Base-by-base conservation (phyloP, 2,797 vertebrate species). In the Dendrocincla fuliginosa region DNA sequence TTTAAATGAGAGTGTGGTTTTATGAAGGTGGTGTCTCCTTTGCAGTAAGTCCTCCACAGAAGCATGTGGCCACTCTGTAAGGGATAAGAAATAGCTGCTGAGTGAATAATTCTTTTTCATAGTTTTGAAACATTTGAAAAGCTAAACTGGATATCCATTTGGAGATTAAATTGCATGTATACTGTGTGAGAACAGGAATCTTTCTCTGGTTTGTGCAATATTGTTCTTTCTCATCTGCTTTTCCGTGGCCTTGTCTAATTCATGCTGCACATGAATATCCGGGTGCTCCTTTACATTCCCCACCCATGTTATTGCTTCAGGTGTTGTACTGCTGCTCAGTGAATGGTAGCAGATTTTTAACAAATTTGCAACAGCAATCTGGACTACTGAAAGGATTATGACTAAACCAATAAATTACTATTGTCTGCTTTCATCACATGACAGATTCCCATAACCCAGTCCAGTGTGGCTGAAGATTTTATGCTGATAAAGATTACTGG, bases 291-390 rank as follows among this genome's bases (percentile, higher is more conserved):
- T 95, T 86, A 78, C 80, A 63, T 80, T 96, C 89, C 68, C 91
- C 94, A 94, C 95, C 95, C 95, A 61, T 80, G 71, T 94, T 86
- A 67, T 95, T 95, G 95, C 96, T 96, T 77, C 93, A 96, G 89
- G 87, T 97, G 89, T 67, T 93, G 77, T 50, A 64, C 78, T 77
- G 32, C 42, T 83, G 86, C 89, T 95, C 87, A 71, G 95, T 95
- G 84, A 94, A 93, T 95, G 96, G 90, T 84, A 96, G 89, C 92
- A 97, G 96, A 96, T 95, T 97, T 96, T 95, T 89, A 92, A 93
- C 84, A 97, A 95, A 95, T 95, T 96, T 93, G 88, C 97, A 97
- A 90, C 96, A 97, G 91, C 87, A 57, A 30, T 94, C 89, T 92
- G 94, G 95, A 94, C 95, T 96, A 97, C 89, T 93, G 94, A 96